These are phyloP conservation scores for Neoitamus cyanurus DNA, from an alignment of 2,888 invertebrate species.

Conservation along the genomic window DNA sequence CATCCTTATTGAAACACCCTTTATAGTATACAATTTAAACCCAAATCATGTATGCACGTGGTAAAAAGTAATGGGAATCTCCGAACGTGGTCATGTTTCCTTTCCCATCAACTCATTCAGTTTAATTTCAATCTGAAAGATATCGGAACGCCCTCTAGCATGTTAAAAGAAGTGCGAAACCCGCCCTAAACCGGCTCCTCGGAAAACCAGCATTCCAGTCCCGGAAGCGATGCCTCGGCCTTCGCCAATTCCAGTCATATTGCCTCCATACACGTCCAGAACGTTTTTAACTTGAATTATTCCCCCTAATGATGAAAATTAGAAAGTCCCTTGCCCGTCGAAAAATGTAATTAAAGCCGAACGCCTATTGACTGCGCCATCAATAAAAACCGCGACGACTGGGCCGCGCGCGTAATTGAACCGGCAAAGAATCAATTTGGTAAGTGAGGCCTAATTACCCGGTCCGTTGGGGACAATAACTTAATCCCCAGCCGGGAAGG, in stretches of 20 bases:
- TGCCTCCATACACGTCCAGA: background rate
- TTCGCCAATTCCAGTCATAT: background rate
- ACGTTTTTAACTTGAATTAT: background rate
- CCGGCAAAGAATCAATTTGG: slow-evolving; percentile 27
- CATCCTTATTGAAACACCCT: too few relatives aligned
- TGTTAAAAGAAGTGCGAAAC: background rate
- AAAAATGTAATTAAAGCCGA: slow-evolving; percentile 7
- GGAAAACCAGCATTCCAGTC: background rate
- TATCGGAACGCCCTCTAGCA: background rate
- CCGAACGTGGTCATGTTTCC: background rate
- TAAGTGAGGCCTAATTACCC: slow-evolving; percentile 5
- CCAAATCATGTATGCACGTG: too few relatives aligned
- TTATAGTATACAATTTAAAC: too few relatives aligned
- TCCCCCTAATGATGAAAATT: slow-evolving; percentile 14
- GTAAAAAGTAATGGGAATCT: too few relatives aligned
- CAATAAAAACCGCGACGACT: background rate
- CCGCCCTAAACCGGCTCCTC: background rate
- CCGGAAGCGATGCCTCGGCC: background rate
- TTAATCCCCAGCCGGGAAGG: background rate
- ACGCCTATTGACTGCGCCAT: background rate
- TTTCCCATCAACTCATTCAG: background rate
- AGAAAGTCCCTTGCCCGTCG: slow-evolving; percentile 4
- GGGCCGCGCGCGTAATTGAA: background rate
- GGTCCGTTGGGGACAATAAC: slow-evolving; percentile 14
- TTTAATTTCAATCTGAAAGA: background rate